These are phyloP conservation scores for Odontophorus gujanensis DNA, from an alignment of 2,113 vertebrate genomes.

Conservation along the genomic window DNA sequence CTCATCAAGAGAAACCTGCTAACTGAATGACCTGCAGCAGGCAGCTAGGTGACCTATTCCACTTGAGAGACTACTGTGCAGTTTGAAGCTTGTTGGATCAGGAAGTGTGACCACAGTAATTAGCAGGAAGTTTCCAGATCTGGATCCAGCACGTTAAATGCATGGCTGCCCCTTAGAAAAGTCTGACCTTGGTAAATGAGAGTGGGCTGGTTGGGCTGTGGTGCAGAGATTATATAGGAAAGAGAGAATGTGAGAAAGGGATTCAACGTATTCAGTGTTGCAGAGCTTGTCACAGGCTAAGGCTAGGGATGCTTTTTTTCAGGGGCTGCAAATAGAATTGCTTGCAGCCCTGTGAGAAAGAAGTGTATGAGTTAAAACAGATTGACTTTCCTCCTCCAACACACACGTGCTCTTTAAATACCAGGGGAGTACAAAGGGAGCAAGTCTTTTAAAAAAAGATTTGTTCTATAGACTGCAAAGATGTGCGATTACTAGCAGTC, in stretches of 20 bases:
- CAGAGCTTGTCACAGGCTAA: conserved; percentile 50
- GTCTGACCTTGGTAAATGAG: conserved; percentile 72
- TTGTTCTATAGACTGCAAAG: conserved; percentile 71
- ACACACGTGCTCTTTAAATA: conserved; percentile 63
- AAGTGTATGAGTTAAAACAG: conserved; percentile 70
- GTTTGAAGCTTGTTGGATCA: conserved; percentile 75
- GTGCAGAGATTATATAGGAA: conserved; percentile 19
- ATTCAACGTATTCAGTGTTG: conserved; percentile 35
- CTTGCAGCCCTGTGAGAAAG: conserved; percentile 23
- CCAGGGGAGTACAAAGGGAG: conserved; percentile 73
- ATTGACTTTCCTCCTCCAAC: conserved; percentile 59
- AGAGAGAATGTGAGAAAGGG: conserved; percentile 44
- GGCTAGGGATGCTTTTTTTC: not conserved
- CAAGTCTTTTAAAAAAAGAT: conserved; percentile 74
- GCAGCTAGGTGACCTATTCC: conserved; percentile 77
- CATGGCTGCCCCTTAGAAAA: conserved; percentile 37
- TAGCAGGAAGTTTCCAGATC: conserved; percentile 72
- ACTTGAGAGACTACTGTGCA: conserved; percentile 70
- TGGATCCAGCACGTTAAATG: conserved; percentile 48
- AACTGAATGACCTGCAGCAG: conserved; percentile 70
- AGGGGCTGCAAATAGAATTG: conserved; percentile 19
- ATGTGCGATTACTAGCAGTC: conserved; percentile 73
- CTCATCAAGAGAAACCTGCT: conserved; percentile 72
- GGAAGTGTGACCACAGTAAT: conserved; percentile 85
- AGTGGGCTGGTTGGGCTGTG: not conserved